Evolutionary conservation across 2,888 invertebrate species (phyloP).

Genomic region (Rhopalosiphum nymphaeae): DNA sequence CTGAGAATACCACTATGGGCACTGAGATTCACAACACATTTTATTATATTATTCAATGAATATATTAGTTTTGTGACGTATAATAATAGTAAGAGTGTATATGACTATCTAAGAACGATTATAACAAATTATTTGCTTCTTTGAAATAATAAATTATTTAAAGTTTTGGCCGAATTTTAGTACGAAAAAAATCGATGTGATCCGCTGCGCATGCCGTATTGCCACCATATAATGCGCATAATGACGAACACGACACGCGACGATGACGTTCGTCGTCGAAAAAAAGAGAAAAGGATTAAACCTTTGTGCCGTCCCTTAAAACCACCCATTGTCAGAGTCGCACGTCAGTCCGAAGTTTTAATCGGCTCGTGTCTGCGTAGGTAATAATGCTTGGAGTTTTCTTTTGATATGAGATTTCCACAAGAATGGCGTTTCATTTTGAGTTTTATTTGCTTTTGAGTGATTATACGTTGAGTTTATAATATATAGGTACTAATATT

Average conservation of each 20-base stretch:
- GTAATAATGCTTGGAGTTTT: conserved; percentile 25
- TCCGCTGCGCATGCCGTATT: neutral
- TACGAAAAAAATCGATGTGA: conserved; percentile 3
- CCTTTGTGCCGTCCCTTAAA: conserved; percentile 1
- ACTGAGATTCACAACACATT: neutral
- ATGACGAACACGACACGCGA: conserved; percentile 3
- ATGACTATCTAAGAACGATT: neutral
- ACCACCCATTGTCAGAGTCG: neutral
- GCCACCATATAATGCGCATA: neutral
- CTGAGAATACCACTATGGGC: neutral
- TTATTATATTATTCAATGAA: neutral
- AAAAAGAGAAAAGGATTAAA: conserved; percentile 26
- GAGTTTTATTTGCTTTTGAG: neutral
- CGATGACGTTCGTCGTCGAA: neutral
- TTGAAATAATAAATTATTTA: neutral
- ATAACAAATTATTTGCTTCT: neutral
- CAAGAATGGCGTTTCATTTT: neutral
- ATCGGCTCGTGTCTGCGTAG: conserved; percentile 8
- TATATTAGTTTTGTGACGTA: neutral
- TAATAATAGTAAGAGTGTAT: neutral
- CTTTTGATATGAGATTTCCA: conserved; percentile 21
- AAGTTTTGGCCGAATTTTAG: neutral
- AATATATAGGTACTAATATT: neutral
- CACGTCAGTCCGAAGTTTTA: conserved; percentile 24
- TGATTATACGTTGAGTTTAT: neutral